A percentile compares a stretch with the other conserved stretches of the same genome.
Conservation (phyloP, 2,113 vertebrate species). For the Rattus norvegicus region GRCr8 NC_086026.1:64425501-64426000, state of each 20-base stretch:
- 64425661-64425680: neutral
- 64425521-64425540: neutral
- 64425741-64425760: neutral
- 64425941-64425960: constrained; percentile 9
- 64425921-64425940: neutral
- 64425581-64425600: neutral
- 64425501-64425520: neutral
- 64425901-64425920: neutral
- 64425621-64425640: neutral
- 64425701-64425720: neutral
- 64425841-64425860: neutral
- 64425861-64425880: neutral
- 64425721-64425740: neutral
- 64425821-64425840: neutral
- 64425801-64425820: neutral
- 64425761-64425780: neutral
- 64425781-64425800: neutral
- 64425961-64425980: neutral
- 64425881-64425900: neutral
- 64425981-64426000: neutral
- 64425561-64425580: neutral
- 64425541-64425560: neutral
- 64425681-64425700: neutral
- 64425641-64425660: neutral
- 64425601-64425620: neutral